Evolutionary conservation across 2,888 invertebrate species (phyloP).

Genomic region (Orgyia antiqua): DNA sequence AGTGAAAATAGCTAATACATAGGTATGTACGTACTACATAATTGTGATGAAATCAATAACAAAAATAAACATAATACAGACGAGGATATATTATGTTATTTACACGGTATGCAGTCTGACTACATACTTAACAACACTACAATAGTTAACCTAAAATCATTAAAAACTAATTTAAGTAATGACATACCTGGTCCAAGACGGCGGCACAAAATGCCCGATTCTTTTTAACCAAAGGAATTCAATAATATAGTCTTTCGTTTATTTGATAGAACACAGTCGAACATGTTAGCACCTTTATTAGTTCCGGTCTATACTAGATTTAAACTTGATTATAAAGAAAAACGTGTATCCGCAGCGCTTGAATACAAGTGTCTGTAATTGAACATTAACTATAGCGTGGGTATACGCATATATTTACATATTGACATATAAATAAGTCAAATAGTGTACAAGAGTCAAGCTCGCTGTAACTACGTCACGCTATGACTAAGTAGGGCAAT

Average conservation of each 20-base stretch:
- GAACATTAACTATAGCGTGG: slow-evolving; percentile 29
- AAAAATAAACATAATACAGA: slow-evolving; percentile 13
- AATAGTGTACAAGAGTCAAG: slow-evolving; percentile 12
- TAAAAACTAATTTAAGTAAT: slow-evolving; percentile 44
- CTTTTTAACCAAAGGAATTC: neutral
- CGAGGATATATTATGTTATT: slow-evolving; percentile 23
- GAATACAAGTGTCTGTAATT: slow-evolving; percentile 31
- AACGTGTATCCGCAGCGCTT: slow-evolving; percentile 20
- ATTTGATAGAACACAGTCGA: slow-evolving; percentile 13
- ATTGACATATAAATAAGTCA: slow-evolving; percentile 14
- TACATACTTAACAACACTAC: too few species aligned
- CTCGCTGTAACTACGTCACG: slow-evolving; percentile 12
- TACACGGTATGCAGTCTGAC: slow-evolving; percentile 12
- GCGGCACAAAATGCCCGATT: neutral
- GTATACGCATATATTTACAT: slow-evolving; percentile 38
- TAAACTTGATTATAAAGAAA: too few species aligned
- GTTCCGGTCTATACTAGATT: too few species aligned
- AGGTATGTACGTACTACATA: too few species aligned
- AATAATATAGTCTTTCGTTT: neutral
- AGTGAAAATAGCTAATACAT: too few species aligned
- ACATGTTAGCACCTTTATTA: slow-evolving; percentile 10
- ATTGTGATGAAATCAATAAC: slow-evolving; percentile 10
- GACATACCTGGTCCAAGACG: slow-evolving; percentile 35
- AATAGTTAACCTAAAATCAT: slow-evolving; percentile 32
- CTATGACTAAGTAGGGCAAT: slow-evolving; percentile 11